Evolutionary conservation across 1,140 invertebrate genomes (phyloP).

Genomic region (Gyrodactylus bullatarudis): DNA sequence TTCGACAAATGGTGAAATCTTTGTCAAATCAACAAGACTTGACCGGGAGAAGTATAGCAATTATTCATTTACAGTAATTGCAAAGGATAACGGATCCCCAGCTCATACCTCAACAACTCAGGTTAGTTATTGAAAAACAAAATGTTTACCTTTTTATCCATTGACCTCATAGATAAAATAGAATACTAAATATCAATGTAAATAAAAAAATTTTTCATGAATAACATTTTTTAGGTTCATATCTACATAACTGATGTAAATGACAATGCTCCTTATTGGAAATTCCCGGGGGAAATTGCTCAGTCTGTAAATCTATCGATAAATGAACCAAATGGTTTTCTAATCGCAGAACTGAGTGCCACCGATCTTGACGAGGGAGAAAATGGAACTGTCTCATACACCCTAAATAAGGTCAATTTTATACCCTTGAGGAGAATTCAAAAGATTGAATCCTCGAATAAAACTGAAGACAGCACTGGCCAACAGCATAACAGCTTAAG

Average conservation of each 20-base stretch:
- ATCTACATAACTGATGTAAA: not conserved
- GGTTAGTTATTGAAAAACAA: not conserved
- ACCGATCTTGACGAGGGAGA: not conserved
- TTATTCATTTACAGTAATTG: not conserved
- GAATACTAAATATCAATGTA: too few relatives aligned
- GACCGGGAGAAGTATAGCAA: not conserved
- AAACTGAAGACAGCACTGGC: not conserved
- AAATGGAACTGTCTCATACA: constrained; percentile 1
- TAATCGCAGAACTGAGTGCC: not conserved
- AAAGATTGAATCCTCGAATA: not conserved
- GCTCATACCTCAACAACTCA: not conserved
- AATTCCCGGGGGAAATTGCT: not conserved
- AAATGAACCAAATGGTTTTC: not conserved
- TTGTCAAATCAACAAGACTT: not conserved
- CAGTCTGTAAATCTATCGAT: not conserved
- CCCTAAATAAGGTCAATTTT: not conserved
- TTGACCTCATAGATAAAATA: too few relatives aligned
- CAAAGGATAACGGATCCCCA: constrained; percentile 1
- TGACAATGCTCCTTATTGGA: not conserved
- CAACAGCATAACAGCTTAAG: not conserved
- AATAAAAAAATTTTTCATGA: too few relatives aligned
- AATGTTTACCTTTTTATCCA: not conserved
- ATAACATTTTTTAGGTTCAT: not conserved
- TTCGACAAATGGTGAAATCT: not conserved
- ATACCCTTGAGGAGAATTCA: not conserved